Base-by-base conservation (phyloP, 2,797 vertebrate species). In the Artibeus lituratus region DNA sequence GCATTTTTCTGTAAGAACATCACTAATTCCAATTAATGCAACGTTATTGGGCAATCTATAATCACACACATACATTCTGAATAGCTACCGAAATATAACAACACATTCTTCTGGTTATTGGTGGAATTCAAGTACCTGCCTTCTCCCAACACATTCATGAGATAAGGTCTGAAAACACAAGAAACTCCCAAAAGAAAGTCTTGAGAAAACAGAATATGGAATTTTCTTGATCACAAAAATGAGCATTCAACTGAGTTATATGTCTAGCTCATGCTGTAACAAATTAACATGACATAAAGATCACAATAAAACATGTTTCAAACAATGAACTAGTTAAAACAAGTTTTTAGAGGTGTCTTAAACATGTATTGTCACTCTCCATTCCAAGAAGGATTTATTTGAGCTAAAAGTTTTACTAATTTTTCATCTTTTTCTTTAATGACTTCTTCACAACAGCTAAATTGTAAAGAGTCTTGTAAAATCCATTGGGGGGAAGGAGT, bases 271-370 rank as follows among this genome's bases (percentile, higher is more conserved):
- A 81, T 26, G 5, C 9, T 91, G 1, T 69, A 82, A 90, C 10
- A 92, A 88, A 78, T 24, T 59, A 55, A 92, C 59, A 22, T 73
- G 32, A 81, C 32, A 73, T 35, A 87, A 78, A 44, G 55, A 83
- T 93, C 29, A 87, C 14, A 91, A 78, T 72, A 81, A 95, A 93
- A 92, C 76, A 94, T 44, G 70, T 87, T 83, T 19, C 18, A 69
- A 84, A 81, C 10, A 87, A 84, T 47, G 8, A 74, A 78, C 24
- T 37, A 76, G 78, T 69, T 65, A 70, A 51, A 62, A 44, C 7
- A 82, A 70, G 10, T 32, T 78, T 39, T 76, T 57, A 94, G 19
- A 89, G 24, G 42, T 70, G 14, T 76, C 9, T 94, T 94, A 53
- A 84, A 74, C 74, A 83, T 69, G 18, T 44, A 65, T 65, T 70